Evolutionary conservation across 64 coral and sea anemone species (phyloP), one percentile per base, ranked within the genome.

Genomic region (Dendronephthya gigantea): DNA sequence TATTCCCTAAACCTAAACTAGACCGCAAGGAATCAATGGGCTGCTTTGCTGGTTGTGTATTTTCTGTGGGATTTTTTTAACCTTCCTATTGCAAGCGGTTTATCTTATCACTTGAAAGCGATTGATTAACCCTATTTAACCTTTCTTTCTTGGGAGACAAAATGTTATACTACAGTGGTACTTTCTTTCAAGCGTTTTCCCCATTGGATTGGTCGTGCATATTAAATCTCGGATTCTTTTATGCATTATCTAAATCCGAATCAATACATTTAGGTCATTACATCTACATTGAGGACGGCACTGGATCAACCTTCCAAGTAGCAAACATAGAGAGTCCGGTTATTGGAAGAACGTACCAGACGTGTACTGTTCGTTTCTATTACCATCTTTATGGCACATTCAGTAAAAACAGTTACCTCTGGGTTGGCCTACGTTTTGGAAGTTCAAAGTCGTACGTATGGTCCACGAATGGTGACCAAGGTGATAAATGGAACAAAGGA

Each of bases 261-360:
- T 11, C 7, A 82, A 83, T 70, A 40, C 39, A 15, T 96, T 83
- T 0, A 98, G 95, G 95, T 41, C 87, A 91, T 84, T 98, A 98
- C 56, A 90, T 93, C 1, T 98, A 98, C 68, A 90, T 98, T 8
- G 92, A 98, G 41, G 90, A 92, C 75, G 92, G 92, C 23, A 84
- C 89, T 14, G 95, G 95, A 22, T 84, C 90, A 2, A 93, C 86
- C 82, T 86, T 91, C 30, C 89, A 91, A 55, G 88, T 47, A 3
- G 95, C 92, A 10, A 93, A 40, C 15, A 82, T 98, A 35, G 84
- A 90, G 38, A 86, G 92, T 82, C 89, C 87, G 23, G 91, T 86
- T 55, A 91, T 98, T 92, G 91, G 89, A 7, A 90, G 83, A 65
- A 90, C 95, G 19, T 92, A 92, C 40, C 50, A 90, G 5, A 83